A percentile compares a stretch with the other conserved stretches of the same genome.
phyloP scores from a whole-genome alignment of 2,797 vertebrate species.

The Acridotheres tristis region DNA sequence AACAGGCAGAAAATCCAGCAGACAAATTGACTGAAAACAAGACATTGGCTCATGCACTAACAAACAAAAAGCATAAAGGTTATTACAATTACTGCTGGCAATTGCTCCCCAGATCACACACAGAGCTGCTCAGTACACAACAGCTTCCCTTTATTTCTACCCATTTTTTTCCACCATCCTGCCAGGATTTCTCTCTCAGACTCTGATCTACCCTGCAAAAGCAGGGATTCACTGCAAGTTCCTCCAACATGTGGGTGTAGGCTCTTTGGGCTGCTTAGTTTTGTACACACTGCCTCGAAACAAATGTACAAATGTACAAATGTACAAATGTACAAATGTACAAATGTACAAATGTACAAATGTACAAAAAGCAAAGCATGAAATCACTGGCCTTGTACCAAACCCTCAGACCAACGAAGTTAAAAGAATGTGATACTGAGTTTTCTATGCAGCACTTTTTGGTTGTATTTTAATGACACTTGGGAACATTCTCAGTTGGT shows the following conservation, averaged over 20 bases:
- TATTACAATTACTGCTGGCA: background rate
- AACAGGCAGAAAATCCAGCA: background rate
- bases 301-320: background rate
- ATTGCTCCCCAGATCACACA: background rate
- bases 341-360: background rate
- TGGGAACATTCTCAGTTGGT: constrained; percentile 4
- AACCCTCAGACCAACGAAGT: background rate
- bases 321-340: background rate
- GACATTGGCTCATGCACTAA: background rate
- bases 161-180: background rate
- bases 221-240: background rate
- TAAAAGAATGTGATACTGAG: background rate
- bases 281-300: background rate
- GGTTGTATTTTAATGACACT: background rate
- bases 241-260: background rate
- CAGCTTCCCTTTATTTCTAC: background rate
- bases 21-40: background rate
- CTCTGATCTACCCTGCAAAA: background rate
- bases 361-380: background rate
- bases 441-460: background rate
- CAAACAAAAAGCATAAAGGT: background rate
- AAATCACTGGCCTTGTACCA: background rate
- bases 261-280: background rate
- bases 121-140: background rate
- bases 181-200: background rate